phyloP scores from a whole-genome alignment of 1,140 invertebrate species.

The Drosophila melanica region DNA sequence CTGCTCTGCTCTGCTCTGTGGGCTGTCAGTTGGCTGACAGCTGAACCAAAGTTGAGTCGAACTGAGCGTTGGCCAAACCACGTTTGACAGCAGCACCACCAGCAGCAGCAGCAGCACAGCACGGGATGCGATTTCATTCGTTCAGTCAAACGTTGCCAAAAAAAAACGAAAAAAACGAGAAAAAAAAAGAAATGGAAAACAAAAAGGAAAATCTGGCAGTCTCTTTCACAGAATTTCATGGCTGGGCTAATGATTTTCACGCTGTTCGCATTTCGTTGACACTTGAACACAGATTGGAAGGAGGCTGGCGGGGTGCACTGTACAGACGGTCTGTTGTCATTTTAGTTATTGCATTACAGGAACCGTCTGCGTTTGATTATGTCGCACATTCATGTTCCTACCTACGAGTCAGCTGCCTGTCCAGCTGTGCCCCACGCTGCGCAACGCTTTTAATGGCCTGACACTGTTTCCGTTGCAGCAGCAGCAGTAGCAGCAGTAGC shows the following conservation, averaged over 20 bases:
- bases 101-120: neutral
- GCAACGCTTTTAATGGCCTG: constrained; percentile 70
- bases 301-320: neutral
- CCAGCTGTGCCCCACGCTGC: constrained; percentile 1
- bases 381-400: constrained; percentile 63
- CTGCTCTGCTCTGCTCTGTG: neutral
- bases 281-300: constrained; percentile 35
- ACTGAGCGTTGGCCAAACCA: constrained; percentile 10
- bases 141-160: constrained; percentile 39
- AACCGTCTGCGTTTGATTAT: constrained; percentile 75
- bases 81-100: constrained; percentile 34
- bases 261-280: constrained; percentile 67
- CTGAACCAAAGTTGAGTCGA: constrained; percentile 25
- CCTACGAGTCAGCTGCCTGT: constrained; percentile 32
- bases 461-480: constrained; percentile 76
- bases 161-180: constrained; percentile 18
- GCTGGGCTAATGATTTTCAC: constrained; percentile 72
- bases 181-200: neutral
- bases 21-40: constrained; percentile 34
- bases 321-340: constrained; percentile 63
- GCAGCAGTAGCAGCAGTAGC: constrained; percentile 39
- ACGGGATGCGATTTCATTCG: constrained; percentile 36
- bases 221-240: constrained; percentile 65
- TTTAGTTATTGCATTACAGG: constrained; percentile 81
- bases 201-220: constrained; percentile 66